Conservation (phyloP, 1,140 invertebrate genomes). For the Popillia japonica region DNA sequence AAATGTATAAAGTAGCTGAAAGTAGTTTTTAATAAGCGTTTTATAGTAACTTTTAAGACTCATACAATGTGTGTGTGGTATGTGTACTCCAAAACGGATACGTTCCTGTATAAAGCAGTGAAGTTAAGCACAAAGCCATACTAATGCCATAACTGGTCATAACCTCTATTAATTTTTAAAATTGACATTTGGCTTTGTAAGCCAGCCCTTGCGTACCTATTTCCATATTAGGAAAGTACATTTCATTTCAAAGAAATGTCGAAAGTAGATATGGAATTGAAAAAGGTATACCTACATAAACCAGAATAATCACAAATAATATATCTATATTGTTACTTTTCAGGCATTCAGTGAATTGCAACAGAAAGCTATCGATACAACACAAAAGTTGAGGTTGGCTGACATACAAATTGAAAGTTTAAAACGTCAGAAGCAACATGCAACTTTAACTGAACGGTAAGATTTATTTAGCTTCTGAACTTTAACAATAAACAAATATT, state of each 20-base stretch:
- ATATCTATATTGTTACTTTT: constrained; percentile 41
- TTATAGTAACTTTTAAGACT: no score
- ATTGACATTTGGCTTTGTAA: no score
- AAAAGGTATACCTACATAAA: constrained; percentile 53
- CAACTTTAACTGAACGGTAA: constrained; percentile 74
- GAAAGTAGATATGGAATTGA: constrained; percentile 59
- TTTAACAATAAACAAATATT: constrained; percentile 43
- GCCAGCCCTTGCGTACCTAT: no score
- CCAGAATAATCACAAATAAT: constrained; percentile 37
- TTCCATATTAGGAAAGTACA: not conserved
- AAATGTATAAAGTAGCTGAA: no score
- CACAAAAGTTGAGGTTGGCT: constrained; percentile 79
- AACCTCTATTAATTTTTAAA: no score
- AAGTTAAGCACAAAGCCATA: no score
- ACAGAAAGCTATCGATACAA: constrained; percentile 82
- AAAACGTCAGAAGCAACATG: constrained; percentile 73
- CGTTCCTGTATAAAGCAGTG: no score
- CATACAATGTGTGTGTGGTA: no score
- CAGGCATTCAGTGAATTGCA: constrained; percentile 86
- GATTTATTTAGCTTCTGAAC: constrained; percentile 24
- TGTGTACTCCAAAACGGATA: no score
- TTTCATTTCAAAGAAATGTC: constrained; percentile 50
- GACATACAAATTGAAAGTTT: constrained; percentile 81
- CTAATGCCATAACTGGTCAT: no score
- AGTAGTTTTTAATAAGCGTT: no score